A percentile compares a stretch with the other conserved stretches of the same genome.
Conservation (phyloP, 2,113 vertebrate species). For the Sarotherodon lohbergeri region DNA sequence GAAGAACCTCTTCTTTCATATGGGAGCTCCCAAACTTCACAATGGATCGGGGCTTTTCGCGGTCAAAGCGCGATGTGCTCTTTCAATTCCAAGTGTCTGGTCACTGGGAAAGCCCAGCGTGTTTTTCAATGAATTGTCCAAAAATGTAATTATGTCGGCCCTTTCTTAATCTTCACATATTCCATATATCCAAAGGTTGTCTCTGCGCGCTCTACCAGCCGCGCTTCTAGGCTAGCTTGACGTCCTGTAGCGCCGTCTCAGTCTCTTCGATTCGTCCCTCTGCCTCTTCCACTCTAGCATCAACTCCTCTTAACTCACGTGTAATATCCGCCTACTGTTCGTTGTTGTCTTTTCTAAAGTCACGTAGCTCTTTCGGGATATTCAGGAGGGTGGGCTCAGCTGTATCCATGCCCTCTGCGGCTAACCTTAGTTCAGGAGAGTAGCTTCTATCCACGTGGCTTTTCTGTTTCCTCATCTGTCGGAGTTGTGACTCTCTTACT, state of each 20-base stretch:
- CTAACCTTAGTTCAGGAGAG: neutral
- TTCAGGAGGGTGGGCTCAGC: neutral
- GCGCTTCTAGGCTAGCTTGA: neutral
- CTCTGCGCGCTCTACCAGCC: neutral
- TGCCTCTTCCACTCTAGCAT: neutral
- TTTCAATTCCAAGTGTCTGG: neutral
- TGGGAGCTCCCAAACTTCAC: rapidly evolving
- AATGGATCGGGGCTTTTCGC: neutral
- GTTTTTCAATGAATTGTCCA: neutral
- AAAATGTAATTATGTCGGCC: rapidly evolving
- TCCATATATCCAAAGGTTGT: neutral
- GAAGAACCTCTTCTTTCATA: rapidly evolving
- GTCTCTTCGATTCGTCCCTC: neutral
- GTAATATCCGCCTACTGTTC: neutral
- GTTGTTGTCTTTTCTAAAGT: neutral
- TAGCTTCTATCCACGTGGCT: neutral
- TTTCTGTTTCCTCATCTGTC: neutral
- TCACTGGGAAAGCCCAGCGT: neutral
- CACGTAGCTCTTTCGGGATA: neutral
- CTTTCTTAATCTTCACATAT: neutral
- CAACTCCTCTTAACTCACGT: neutral
- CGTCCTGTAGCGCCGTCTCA: neutral
- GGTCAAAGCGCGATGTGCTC: neutral
- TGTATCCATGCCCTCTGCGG: neutral
- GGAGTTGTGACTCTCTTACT: neutral